A percentile compares a stretch with the other conserved stretches of the same genome.
phyloP scores from a whole-genome alignment of 2,888 invertebrate genomes.

The Hymenopus coronatus region DNA sequence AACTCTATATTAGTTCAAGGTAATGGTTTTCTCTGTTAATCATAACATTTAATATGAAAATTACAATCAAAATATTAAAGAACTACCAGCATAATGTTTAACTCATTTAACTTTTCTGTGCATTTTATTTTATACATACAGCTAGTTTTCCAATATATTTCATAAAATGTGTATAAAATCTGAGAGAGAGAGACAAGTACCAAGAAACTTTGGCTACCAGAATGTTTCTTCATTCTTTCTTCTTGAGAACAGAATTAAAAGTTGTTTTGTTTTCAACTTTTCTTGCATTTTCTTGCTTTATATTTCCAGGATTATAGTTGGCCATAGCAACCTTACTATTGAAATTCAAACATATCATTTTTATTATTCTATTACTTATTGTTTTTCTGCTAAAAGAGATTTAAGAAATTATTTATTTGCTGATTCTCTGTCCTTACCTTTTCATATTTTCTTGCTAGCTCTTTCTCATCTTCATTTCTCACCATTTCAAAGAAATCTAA shows the following conservation, averaged over 20 bases:
- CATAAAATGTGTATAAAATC: no score
- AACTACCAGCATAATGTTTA: no score
- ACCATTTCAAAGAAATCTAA: conserved; percentile 99
- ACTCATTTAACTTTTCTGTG: no score
- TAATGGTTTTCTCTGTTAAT: no score
- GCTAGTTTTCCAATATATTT: no score
- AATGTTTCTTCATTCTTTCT: neutral
- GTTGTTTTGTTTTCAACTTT: neutral
- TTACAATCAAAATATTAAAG: no score
- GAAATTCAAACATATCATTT: neutral
- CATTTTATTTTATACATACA: no score
- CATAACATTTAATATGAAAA: no score
- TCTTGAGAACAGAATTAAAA: neutral
- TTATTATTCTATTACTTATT: neutral
- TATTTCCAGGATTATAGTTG: neutral
- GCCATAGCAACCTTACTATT: neutral
- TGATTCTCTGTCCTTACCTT: conserved; percentile 48
- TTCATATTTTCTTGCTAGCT: conserved; percentile 85
- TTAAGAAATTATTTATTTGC: neutral
- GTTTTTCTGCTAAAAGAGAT: neutral
- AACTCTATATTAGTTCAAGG: no score
- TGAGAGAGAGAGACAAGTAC: no score
- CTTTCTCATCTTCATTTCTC: conserved; percentile 92
- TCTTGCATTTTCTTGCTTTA: neutral
- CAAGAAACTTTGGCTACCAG: no score